A percentile compares a stretch with the other conserved stretches of the same genome.
phyloP scores from a whole-genome alignment of 2,113 vertebrate species.

The Pelobates fuscus region DNA sequence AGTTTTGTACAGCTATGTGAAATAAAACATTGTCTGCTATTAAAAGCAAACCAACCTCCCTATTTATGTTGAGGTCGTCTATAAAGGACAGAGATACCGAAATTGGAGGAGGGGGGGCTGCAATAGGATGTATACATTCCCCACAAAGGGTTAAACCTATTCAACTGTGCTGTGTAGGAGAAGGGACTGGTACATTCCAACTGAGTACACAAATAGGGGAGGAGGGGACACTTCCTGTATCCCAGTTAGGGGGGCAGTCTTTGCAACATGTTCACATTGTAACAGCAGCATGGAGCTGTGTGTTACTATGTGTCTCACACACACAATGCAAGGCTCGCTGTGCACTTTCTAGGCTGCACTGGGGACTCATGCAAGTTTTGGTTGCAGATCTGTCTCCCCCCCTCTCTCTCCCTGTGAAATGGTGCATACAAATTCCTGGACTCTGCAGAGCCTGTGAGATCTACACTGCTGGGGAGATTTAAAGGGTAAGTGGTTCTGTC shows the following conservation, averaged over 20 bases:
- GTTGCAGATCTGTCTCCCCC: neutral
- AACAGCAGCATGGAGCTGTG: too few relatives aligned
- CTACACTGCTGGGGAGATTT: constrained; percentile 39
- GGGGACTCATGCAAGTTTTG: neutral
- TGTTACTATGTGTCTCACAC: neutral
- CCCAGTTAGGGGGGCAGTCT: neutral
- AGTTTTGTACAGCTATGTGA: too few relatives aligned
- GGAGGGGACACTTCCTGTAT: constrained; percentile 48
- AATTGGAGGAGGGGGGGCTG: too few relatives aligned
- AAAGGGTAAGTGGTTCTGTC: constrained; percentile 39
- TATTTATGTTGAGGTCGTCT: too few relatives aligned
- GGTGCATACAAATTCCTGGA: constrained; percentile 42
- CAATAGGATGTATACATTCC: neutral
- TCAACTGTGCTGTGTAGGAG: constrained; percentile 39
- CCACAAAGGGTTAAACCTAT: constrained; percentile 30
- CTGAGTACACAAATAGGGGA: constrained; percentile 40
- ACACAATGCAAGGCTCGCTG: neutral
- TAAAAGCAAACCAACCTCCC: too few relatives aligned
- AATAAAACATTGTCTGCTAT: too few relatives aligned
- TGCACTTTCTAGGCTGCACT: neutral
- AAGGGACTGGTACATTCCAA: constrained; percentile 44
- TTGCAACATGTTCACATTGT: neutral
- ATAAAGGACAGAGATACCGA: too few relatives aligned
- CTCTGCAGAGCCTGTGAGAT: constrained; percentile 27
- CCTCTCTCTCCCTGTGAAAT: neutral